These are phyloP conservation scores for Volucella inflata DNA, from an alignment of 2,888 invertebrate genomes.

Conservation along the genomic window DNA sequence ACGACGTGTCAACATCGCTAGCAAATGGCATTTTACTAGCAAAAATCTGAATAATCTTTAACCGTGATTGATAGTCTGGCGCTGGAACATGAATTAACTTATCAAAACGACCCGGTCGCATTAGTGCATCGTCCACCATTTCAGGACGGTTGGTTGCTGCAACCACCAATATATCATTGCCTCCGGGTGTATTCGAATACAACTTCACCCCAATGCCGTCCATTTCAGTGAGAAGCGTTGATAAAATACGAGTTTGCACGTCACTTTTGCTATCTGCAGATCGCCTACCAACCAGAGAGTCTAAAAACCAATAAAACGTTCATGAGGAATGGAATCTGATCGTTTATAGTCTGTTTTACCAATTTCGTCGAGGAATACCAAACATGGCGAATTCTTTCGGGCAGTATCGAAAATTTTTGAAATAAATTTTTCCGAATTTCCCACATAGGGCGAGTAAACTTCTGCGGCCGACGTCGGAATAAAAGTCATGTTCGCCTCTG, in stretches of 20 bases:
- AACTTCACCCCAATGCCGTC: conserved; percentile 85
- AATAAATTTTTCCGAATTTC: conserved; percentile 87
- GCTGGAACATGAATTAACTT: conserved; percentile 86
- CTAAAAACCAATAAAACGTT: conserved; percentile 77
- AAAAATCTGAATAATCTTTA: conserved; percentile 84
- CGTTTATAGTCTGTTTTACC: conserved; percentile 80
- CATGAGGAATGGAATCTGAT: neutral
- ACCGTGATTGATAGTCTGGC: conserved; percentile 85
- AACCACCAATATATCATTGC: conserved; percentile 85
- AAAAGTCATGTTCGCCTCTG: conserved; percentile 85
- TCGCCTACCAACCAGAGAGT: conserved; percentile 84
- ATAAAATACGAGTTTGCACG: conserved; percentile 86
- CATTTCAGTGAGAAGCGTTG: conserved; percentile 87
- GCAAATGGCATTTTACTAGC: conserved; percentile 84
- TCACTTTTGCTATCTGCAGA: conserved; percentile 80
- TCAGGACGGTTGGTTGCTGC: conserved; percentile 88
- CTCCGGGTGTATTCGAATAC: conserved; percentile 57
- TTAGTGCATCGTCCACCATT: conserved; percentile 86
- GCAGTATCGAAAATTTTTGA: conserved; percentile 86
- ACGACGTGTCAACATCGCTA: conserved; percentile 82
- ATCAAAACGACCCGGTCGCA: conserved; percentile 87
- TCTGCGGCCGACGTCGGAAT: conserved; percentile 86
- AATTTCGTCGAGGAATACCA: conserved; percentile 88
- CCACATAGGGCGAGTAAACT: conserved; percentile 87
- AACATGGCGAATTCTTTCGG: conserved; percentile 85